phyloP scores from a whole-genome alignment of 2,113 vertebrate species.

The Lepisosteus osseus region DNA sequence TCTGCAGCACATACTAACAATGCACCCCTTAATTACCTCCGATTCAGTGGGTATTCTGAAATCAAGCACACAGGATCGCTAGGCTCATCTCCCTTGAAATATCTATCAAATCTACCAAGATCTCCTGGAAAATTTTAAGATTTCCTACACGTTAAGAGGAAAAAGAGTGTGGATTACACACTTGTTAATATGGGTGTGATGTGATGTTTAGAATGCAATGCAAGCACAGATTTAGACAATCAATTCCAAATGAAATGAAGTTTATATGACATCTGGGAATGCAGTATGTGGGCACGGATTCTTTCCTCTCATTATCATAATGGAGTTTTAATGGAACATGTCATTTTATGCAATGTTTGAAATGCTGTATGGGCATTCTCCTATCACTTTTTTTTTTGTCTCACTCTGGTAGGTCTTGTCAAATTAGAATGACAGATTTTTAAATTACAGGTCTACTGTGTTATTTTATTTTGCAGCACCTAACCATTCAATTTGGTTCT shows the following conservation, averaged over 20 bases:
- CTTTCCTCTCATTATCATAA: not conserved
- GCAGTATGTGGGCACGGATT: not conserved
- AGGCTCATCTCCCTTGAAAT: constrained; percentile 11
- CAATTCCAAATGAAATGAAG: not conserved
- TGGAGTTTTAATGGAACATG: not conserved
- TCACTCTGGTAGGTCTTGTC: not conserved
- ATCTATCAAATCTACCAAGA: not conserved
- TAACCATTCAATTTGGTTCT: not conserved
- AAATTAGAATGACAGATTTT: not conserved
- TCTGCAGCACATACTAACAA: constrained; percentile 17
- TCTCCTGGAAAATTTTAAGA: not conserved
- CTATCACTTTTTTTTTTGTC: not conserved
- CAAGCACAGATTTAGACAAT: no score
- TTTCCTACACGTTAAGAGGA: not conserved
- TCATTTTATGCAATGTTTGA: not conserved
- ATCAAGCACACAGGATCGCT: no score
- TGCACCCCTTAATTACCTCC: constrained; percentile 12
- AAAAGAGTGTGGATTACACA: not conserved
- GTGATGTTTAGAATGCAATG: no score
- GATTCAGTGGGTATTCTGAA: no score
- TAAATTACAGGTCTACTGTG: not conserved
- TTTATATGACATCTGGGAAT: not conserved
- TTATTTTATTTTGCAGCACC: not conserved
- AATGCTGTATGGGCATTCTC: not conserved
- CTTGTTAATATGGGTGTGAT: not conserved